Evolutionary conservation across 1,140 invertebrate genomes (phyloP).

Genomic region (Drosophila kohkoa): DNA sequence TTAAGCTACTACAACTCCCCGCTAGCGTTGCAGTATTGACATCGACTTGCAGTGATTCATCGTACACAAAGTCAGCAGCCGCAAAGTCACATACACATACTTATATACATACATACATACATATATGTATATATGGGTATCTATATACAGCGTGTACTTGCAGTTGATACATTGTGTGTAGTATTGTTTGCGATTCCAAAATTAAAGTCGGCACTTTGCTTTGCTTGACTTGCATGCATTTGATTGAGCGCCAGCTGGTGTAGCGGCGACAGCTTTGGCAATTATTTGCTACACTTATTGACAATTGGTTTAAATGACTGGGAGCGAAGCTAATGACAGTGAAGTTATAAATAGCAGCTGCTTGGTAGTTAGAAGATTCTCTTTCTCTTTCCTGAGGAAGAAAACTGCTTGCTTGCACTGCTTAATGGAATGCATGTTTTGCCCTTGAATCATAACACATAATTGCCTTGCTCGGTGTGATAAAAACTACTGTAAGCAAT

Average conservation of each 20-base stretch:
- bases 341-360: not conserved
- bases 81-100: slow-evolving; percentile 1
- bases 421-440: not conserved
- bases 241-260: slow-evolving; percentile 24
- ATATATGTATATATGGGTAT: not conserved
- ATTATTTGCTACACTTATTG: slow-evolving; percentile 19
- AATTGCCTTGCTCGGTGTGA: not conserved
- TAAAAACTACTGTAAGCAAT: not conserved
- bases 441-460: not conserved
- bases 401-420: too few species aligned
- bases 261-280: slow-evolving; percentile 7
- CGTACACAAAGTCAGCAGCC: slow-evolving; percentile 24
- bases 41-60: slow-evolving; percentile 39
- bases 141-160: not conserved
- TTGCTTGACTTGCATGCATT: slow-evolving; percentile 24
- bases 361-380: not conserved
- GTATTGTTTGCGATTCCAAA: slow-evolving; percentile 18
- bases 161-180: not conserved
- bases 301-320: slow-evolving; percentile 3
- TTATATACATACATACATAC: not conserved
- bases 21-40: slow-evolving; percentile 13
- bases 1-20: slow-evolving; percentile 16
- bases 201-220: slow-evolving; percentile 20
- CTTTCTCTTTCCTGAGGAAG: too few species aligned
- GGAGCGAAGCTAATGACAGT: not conserved